Percentiles rank a stretch among this genome's conserved stretches.
Evolutionary conservation across 2,113 vertebrate genomes (phyloP).

Genomic region (Macrotis lagotis): DNA sequence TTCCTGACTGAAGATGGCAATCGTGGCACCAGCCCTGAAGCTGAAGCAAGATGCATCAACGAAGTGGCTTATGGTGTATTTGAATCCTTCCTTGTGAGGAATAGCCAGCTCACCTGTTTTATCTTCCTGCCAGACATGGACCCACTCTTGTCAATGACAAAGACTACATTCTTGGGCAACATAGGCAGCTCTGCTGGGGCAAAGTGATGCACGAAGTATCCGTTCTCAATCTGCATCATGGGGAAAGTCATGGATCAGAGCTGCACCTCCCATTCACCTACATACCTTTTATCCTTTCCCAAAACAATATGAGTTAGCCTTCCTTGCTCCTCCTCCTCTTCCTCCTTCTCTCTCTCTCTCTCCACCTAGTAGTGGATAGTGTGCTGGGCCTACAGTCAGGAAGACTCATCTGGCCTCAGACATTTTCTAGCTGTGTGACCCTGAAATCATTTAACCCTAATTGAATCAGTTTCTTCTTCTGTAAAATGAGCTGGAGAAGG

Average conservation of each 20-base stretch:
- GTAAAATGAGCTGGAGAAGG: too few species aligned
- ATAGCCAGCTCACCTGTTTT: slow-evolving; percentile 84
- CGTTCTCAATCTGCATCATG: slow-evolving; percentile 85
- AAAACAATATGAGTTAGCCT: not conserved
- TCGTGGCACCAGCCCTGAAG: not conserved
- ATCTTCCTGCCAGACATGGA: slow-evolving; percentile 94
- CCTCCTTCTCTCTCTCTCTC: not conserved
- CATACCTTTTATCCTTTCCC: not conserved
- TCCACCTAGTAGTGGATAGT: not conserved
- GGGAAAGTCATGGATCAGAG: not conserved
- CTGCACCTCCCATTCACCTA: not conserved
- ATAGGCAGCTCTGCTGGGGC: slow-evolving; percentile 85
- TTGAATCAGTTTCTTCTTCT: too few species aligned
- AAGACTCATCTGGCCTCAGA: too few species aligned
- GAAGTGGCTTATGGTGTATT: not conserved
- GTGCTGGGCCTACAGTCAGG: too few species aligned
- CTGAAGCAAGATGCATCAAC: not conserved
- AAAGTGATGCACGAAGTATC: slow-evolving; percentile 97
- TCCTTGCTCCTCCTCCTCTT: not conserved
- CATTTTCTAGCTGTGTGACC: too few species aligned
- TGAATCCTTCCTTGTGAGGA: rapidly evolving
- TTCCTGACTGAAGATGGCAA: not conserved
- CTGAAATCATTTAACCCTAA: too few species aligned
- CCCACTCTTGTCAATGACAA: slow-evolving; percentile 93
- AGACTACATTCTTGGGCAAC: slow-evolving; percentile 93